Evolutionary conservation across 2,797 vertebrate species (phyloP), one percentile per base, ranked within the genome.

Genomic region (Diplodus sargus): DNA sequence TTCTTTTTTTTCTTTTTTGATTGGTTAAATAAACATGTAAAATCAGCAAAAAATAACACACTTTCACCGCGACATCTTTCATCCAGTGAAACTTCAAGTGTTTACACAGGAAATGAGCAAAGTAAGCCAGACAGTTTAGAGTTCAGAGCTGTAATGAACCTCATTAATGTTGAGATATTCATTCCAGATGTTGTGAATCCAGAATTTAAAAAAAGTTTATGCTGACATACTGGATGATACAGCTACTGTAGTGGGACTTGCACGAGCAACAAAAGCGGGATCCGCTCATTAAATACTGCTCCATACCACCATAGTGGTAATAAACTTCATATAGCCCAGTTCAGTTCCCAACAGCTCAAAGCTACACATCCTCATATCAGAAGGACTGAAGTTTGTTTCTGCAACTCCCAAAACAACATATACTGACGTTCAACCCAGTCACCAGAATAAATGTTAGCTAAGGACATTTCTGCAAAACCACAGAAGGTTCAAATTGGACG

Each of bases 1-100:
- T 49, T 73, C 48, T 23, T 45, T 52, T 53, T 20, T 30, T 34
- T 34, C n/a, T 52, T 66, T 20, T 30, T 20, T 22, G 22, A 45
- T 43, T 68, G 10, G 60, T 66, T 30, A 79, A 71, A 78, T 78
- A 74, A 83, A 78, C 64, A 62, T 78, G 42, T 76, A 67, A 73
- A 74, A 81, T 79, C 73, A 70, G 65, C 68, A 74, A 56, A 76
- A 81, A 81, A 74, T 45, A 85, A 71, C 57, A 71, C n/a, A 68
- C 18, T 80, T 70, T 71, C 51, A 65, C 78, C 48, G 42, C 49
- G 25, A 57, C 58, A 75, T 62, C 60, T 83, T 77, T 87, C 75
- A 85, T 74, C 62, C 25, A 53, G 60, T 57, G 70, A 75, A 78
- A 84, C 18, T 52, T 76, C 51, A 77, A 82, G 70, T 78, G 64